Evolutionary conservation across 2,113 vertebrate species (phyloP), one percentile per base, ranked within the genome.

Genomic region (Anhinga anhinga): DNA sequence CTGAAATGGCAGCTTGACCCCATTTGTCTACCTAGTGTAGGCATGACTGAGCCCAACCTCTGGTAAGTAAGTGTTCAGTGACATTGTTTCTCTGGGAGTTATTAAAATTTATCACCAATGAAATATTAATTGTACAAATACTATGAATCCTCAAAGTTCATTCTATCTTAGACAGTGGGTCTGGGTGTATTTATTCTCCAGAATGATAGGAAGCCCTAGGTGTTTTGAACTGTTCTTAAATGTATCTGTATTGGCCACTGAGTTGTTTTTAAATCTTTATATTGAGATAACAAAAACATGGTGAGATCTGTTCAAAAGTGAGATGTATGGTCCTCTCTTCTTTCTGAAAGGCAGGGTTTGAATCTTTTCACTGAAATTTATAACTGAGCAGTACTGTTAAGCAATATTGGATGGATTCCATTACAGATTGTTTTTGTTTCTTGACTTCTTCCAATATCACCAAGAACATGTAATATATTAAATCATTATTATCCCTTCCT

Each of bases 51-150:
- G 12, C 44, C 52, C 30, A 66, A 27, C 29, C 34, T 94, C 10
- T 71, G 27, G 27, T 94, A 88, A 69, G 36, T 80, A 59, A 72
- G 38, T 74, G 52, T 91, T 90, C 66, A 56, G 23, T 93, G 49
- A 80, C 55, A 10, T 63, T 36, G 16, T 93, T 92, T 93, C 72
- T 79, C 47, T 81, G 55, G 30, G 44, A 93, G 19, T 65, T 94
- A 84, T 85, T 93, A 92, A 95, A 92, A 86, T 90, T 82, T 73
- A 90, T 91, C n/a, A 82, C 10, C 23, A 55, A 49, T 95, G 63
- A 91, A 93, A 86, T 88, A 94, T 86, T 90, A 86, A 91, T 66
- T 76, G 4, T 83, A 71, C 36, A 62, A 92, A 86, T 84, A 81
- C 38, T 69, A 30, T 13, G 8, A 90, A 79, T 79, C 23, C n/a